Conservation (phyloP, 1,140 invertebrate species). For the Trichoplusia ni region DNA sequence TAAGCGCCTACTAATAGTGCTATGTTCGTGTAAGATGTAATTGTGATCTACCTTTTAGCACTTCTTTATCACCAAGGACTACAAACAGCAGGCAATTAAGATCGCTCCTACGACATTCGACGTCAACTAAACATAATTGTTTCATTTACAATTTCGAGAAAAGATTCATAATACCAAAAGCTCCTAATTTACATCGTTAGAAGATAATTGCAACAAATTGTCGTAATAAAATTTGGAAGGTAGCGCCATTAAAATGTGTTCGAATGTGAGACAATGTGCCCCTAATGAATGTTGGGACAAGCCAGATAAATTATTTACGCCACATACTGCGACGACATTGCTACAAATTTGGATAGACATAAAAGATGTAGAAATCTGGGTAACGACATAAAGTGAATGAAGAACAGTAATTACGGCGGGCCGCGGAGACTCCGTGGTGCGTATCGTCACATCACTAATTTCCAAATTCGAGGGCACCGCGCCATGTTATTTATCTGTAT, state of each 20-base stretch:
- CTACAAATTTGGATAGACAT: constrained; percentile 59
- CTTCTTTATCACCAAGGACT: constrained; percentile 49
- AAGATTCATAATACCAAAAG: constrained; percentile 28
- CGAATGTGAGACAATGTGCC: constrained; percentile 62
- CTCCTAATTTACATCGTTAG: constrained; percentile 44
- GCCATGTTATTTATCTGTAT: constrained; percentile 28
- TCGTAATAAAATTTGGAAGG: constrained; percentile 67
- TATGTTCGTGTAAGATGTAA: constrained; percentile 49
- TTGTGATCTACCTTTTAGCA: constrained; percentile 68
- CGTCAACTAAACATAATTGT: constrained; percentile 7
- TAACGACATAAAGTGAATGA: constrained; percentile 74
- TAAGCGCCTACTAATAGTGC: constrained; percentile 65
- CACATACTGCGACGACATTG: constrained; percentile 54
- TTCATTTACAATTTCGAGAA: constrained; percentile 12
- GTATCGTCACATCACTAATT: constrained; percentile 66
- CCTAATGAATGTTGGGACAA: constrained; percentile 68
- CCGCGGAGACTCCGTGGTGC: constrained; percentile 61
- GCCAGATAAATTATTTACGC: constrained; percentile 75
- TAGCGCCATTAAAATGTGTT: constrained; percentile 66
- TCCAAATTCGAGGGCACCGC: constrained; percentile 45
- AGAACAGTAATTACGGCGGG: constrained; percentile 70
- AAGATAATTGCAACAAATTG: constrained; percentile 56
- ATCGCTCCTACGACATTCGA: not conserved
- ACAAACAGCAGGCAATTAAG: constrained; percentile 25
- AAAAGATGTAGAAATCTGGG: constrained; percentile 66